Percentiles rank a stretch among this genome's conserved stretches.
Conservation (phyloP, 2,888 invertebrate genomes). For the Anaspis maculata region DNA sequence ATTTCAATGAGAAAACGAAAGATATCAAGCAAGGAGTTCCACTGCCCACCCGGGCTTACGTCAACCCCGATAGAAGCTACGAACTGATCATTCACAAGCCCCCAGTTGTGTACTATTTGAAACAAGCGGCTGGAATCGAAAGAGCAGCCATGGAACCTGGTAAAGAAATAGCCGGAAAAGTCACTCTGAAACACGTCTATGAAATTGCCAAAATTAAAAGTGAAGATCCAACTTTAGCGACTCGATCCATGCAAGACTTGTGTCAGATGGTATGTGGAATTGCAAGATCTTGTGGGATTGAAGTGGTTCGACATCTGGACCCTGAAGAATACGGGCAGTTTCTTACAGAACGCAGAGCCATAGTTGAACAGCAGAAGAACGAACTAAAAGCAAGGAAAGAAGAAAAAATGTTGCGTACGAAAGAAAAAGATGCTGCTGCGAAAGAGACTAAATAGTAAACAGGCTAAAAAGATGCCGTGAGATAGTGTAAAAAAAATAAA, state of each 20-base stretch:
- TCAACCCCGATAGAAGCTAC: conserved; percentile 81
- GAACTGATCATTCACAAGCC: conserved; percentile 77
- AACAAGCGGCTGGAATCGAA: conserved; percentile 89
- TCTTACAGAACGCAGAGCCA: conserved; percentile 61
- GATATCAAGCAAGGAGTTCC: conserved; percentile 86
- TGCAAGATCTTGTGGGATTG: conserved; percentile 75
- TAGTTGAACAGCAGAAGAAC: conserved; percentile 66
- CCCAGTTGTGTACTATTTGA: conserved; percentile 79
- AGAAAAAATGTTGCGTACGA: conserved; percentile 84
- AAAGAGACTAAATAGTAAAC: neutral
- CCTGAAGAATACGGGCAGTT: conserved; percentile 75
- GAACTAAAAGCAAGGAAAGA: conserved; percentile 76
- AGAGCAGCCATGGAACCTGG: conserved; percentile 66
- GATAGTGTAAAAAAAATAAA: no score
- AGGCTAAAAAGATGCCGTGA: neutral
- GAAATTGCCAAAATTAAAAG: conserved; percentile 96
- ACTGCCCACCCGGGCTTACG: conserved; percentile 70
- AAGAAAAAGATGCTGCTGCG: neutral
- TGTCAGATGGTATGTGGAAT: conserved; percentile 71
- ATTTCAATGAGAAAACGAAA: conserved; percentile 89
- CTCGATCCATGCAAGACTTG: conserved; percentile 58
- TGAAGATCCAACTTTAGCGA: conserved; percentile 68
- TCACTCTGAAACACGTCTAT: conserved; percentile 91
- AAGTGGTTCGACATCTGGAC: conserved; percentile 71
- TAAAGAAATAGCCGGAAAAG: conserved; percentile 75